A percentile compares a stretch with the other conserved stretches of the same genome.
Conservation (phyloP, 2,888 invertebrate species). For the Chalcosyrphus nemorum region DNA sequence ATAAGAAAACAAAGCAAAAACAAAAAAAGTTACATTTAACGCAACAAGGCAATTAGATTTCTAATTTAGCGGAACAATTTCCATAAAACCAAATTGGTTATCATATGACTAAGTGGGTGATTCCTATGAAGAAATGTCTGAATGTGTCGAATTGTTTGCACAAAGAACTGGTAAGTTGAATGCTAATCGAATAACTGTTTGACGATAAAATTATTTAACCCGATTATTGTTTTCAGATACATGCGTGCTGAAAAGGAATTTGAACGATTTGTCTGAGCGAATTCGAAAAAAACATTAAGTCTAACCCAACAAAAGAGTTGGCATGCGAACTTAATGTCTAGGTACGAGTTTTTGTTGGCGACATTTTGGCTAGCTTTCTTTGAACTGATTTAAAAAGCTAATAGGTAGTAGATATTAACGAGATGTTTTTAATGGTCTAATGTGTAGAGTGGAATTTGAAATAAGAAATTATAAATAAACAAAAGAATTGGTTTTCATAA, state of each 20-base stretch:
- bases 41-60: slow-evolving; percentile 20
- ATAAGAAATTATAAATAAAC: too few species aligned
- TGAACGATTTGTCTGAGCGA: neutral
- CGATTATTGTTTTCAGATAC: neutral
- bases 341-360: neutral
- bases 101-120: slow-evolving; percentile 17
- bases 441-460: too few species aligned
- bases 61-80: neutral
- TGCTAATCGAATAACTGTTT: slow-evolving; percentile 38
- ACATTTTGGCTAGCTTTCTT: slow-evolving; percentile 3
- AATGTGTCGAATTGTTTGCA: neutral
- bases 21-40: slow-evolving; percentile 6
- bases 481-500: too few species aligned
- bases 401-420: too few species aligned
- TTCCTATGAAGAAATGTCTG: neutral
- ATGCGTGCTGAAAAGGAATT: neutral
- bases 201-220: slow-evolving; percentile 12
- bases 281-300: neutral
- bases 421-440: too few species aligned
- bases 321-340: neutral
- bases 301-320: slow-evolving; percentile 19
- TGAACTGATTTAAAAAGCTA: neutral
- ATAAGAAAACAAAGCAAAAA: too few species aligned
- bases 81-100: neutral
- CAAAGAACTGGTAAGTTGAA: slow-evolving; percentile 40